A percentile compares a stretch with the other conserved stretches of the same genome.
phyloP scores from a whole-genome alignment of 2,113 vertebrate genomes.

The Eurystomus gularis region DNA sequence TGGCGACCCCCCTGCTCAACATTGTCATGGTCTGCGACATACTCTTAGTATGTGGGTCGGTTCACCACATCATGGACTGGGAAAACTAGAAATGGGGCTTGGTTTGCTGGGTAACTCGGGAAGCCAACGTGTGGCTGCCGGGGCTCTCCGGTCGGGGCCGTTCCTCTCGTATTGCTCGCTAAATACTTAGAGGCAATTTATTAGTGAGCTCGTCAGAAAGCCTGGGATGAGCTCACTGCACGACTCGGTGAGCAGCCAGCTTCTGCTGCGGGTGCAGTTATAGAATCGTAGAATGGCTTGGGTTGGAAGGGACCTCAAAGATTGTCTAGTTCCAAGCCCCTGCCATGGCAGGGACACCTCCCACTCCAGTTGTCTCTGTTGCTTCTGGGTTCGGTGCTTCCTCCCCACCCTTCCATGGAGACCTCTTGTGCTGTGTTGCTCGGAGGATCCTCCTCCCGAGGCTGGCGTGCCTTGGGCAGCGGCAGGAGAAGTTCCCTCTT shows the following conservation, averaged over 20 bases:
- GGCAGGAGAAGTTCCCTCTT: background rate
- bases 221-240: rapidly evolving
- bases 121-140: rapidly evolving
- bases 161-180: rapidly evolving
- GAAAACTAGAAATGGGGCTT: rapidly evolving
- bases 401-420: background rate
- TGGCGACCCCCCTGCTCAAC: background rate
- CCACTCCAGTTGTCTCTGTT: background rate
- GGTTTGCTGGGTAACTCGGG: background rate
- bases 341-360: too few relatives aligned
- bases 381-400: background rate
- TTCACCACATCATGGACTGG: too few relatives aligned
- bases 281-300: too few relatives aligned
- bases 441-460: background rate
- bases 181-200: background rate
- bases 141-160: background rate
- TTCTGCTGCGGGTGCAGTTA: background rate
- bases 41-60: too few relatives aligned
- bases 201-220: background rate
- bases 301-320: too few relatives aligned
- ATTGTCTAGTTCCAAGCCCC: too few relatives aligned
- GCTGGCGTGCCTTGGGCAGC: background rate
- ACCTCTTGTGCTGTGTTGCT: background rate
- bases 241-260: background rate
- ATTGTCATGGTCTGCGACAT: too few relatives aligned